Conservation (phyloP, 2,797 vertebrate species). For the Miichthys miiuy region DNA sequence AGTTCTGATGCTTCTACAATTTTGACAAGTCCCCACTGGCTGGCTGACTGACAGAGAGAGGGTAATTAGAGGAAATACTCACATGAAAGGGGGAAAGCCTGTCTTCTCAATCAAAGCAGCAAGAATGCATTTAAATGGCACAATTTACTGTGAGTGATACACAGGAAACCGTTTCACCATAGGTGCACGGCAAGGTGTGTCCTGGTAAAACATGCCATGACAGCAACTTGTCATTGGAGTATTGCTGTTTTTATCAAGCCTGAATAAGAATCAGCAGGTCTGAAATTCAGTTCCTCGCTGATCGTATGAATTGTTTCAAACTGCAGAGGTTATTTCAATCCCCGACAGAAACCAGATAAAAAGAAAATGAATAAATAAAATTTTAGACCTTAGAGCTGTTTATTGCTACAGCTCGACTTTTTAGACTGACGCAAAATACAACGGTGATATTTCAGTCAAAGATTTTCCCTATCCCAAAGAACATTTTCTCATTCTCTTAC, state of each 20-base stretch:
- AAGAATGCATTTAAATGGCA: conserved; percentile 25
- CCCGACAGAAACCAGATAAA: neutral
- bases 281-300: conserved; percentile 4
- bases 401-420: neutral
- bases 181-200: conserved; percentile 2
- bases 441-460: neutral
- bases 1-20: conserved; percentile 59
- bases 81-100: conserved; percentile 49
- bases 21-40: conserved; percentile 64
- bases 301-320: neutral
- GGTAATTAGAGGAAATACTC: conserved; percentile 69
- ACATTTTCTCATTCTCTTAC: too few species aligned
- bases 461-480: too few species aligned
- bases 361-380: too few species aligned
- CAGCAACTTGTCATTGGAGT: conserved; percentile 19
- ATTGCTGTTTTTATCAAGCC: conserved; percentile 8
- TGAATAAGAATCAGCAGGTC: neutral
- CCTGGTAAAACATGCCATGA: conserved; percentile 13
- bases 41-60: conserved; percentile 59
- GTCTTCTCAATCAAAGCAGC: conserved; percentile 37
- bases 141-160: conserved; percentile 25
- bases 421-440: neutral
- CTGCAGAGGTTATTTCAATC: neutral
- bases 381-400: neutral
- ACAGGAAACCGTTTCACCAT: conserved; percentile 14